These are phyloP conservation scores for Rhodinocichla rosea DNA, from an alignment of 2,113 vertebrate species.

Conservation along the genomic window DNA sequence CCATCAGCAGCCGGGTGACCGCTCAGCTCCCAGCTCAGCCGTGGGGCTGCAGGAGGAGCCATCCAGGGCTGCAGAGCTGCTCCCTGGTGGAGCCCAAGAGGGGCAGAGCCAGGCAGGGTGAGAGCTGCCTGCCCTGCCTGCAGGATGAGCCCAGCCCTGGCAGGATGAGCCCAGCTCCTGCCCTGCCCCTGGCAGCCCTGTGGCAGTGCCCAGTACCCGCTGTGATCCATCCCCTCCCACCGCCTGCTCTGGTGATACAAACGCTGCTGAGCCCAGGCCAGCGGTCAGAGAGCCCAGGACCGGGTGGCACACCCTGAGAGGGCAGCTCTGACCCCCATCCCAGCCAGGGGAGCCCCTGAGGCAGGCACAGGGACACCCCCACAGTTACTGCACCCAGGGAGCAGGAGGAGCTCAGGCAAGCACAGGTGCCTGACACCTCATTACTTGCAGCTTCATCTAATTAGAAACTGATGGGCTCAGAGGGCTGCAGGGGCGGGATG, in stretches of 20 bases:
- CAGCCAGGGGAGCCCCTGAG: too few relatives aligned
- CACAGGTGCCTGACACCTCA: not conserved
- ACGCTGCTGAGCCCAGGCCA: not conserved
- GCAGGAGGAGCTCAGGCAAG: not conserved
- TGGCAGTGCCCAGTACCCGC: fast-evolving
- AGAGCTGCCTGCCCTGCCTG: not conserved
- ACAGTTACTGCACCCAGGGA: too few relatives aligned
- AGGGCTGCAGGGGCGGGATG: not conserved
- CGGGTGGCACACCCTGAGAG: too few relatives aligned
- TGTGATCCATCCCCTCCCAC: fast-evolving
- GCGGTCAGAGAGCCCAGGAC: fast-evolving
- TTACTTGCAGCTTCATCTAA: not conserved
- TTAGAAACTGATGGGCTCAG: not conserved
- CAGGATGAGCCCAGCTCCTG: too few relatives aligned
- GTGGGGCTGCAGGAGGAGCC: not conserved
- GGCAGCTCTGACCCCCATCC: not conserved
- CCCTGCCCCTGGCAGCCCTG: not conserved
- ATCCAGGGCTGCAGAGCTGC: not conserved
- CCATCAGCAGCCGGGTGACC: not conserved
- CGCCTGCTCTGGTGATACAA: fast-evolving
- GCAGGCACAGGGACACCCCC: not conserved
- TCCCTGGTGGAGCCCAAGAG: not conserved
- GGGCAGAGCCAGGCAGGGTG: not conserved
- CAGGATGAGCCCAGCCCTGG: too few relatives aligned
- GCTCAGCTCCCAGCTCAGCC: not conserved